These are phyloP conservation scores for Sapajus apella DNA, from an alignment of 2,113 vertebrate genomes.

Conservation along the genomic window DNA sequence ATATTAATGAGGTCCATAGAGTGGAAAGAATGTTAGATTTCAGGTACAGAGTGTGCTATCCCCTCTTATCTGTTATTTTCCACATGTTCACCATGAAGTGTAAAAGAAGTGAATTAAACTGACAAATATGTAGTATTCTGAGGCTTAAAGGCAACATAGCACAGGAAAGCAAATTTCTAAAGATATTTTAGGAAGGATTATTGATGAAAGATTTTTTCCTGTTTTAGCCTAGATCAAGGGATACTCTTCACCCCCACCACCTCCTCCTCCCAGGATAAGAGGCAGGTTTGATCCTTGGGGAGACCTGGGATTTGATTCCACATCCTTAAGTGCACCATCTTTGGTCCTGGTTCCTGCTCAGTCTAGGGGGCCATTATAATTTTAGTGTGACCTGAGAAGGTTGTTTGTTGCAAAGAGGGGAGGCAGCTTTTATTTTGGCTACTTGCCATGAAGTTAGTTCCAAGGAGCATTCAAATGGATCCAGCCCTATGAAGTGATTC, in stretches of 20 bases:
- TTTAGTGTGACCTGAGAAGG: background rate
- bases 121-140: slow-evolving; percentile 12
- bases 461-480: background rate
- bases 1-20: slow-evolving; percentile 57
- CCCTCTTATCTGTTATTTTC: slow-evolving; percentile 40
- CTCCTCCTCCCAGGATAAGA: background rate
- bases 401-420: background rate
- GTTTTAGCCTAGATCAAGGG: background rate
- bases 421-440: background rate
- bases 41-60: background rate
- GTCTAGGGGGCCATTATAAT: background rate
- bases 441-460: background rate
- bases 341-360: background rate
- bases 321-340: background rate
- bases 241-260: background rate
- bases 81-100: background rate
- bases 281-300: background rate
- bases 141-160: background rate
- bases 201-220: background rate
- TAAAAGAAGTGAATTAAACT: background rate
- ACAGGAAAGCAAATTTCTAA: background rate
- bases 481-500: background rate
- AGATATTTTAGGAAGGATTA: background rate
- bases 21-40: slow-evolving; percentile 25
- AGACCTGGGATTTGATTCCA: background rate